A percentile compares a stretch with the other conserved stretches of the same genome.
These are phyloP conservation scores for Tridacna gigas DNA, from an alignment of 2,888 invertebrate species.

Conservation along the genomic window DNA sequence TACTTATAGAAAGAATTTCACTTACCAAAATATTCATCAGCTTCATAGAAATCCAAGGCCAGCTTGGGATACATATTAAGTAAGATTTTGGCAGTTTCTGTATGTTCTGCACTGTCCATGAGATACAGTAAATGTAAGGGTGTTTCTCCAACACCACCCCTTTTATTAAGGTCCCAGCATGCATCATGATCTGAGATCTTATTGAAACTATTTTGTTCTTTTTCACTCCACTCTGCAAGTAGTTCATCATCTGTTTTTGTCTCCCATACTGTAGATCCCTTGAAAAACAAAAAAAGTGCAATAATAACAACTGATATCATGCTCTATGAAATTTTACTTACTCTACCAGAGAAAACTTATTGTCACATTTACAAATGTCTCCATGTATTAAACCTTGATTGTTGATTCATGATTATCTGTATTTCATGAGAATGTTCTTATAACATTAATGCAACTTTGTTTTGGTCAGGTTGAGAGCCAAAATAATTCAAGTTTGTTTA, in stretches of 20 bases:
- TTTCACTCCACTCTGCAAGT: constrained; percentile 69
- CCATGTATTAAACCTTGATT: too few relatives aligned
- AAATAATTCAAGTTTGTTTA: too few relatives aligned
- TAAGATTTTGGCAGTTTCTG: constrained; percentile 93
- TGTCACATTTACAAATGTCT: too few relatives aligned
- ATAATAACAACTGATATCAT: too few relatives aligned
- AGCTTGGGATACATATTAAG: constrained; percentile 96
- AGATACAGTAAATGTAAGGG: constrained; percentile 97
- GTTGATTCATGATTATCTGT: too few relatives aligned
- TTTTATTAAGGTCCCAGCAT: constrained; percentile 98
- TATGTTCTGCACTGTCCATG: constrained; percentile 94
- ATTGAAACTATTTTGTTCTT: constrained; percentile 69
- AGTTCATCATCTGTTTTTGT: constrained; percentile 71
- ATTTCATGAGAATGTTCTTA: too few relatives aligned
- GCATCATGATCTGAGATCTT: constrained; percentile 87
- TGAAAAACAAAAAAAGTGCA: not conserved
- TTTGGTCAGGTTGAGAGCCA: too few relatives aligned
- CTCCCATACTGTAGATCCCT: constrained; percentile 66
- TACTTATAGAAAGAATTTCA: not conserved
- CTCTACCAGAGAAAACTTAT: too few relatives aligned
- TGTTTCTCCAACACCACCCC: constrained; percentile 97
- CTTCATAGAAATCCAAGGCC: constrained; percentile 97
- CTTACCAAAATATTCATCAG: constrained; percentile 97
- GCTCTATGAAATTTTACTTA: too few relatives aligned
- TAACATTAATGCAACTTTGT: too few relatives aligned